These are phyloP conservation scores for Miniopterus natalensis DNA, from an alignment of 2,113 vertebrate species.

Conservation along the genomic window DNA sequence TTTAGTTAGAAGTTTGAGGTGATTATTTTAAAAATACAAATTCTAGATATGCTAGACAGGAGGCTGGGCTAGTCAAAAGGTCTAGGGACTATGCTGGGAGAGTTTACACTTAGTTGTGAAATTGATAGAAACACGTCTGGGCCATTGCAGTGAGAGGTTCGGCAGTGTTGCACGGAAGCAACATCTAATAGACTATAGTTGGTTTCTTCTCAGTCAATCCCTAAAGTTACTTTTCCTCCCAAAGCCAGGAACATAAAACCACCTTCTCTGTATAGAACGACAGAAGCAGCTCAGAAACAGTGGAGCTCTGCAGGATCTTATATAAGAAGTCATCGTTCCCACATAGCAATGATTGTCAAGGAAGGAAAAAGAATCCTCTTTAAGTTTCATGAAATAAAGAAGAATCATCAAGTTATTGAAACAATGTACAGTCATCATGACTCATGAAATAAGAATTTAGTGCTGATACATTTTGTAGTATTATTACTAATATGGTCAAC, in stretches of 20 bases:
- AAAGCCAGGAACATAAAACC: neutral
- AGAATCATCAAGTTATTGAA: neutral
- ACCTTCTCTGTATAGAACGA: neutral
- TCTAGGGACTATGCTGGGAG: neutral
- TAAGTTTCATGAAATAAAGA: conserved; percentile 4
- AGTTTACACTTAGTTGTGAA: neutral
- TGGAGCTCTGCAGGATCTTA: neutral
- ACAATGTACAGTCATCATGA: neutral
- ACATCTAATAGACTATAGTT: neutral
- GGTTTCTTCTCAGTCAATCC: neutral
- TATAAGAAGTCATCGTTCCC: neutral
- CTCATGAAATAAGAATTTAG: conserved; percentile 15
- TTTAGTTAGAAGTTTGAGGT: neutral
- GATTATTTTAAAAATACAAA: conserved; percentile 14
- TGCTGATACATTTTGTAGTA: neutral
- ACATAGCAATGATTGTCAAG: neutral
- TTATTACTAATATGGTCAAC: neutral
- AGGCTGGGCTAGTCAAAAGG: neutral
- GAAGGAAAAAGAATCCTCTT: neutral
- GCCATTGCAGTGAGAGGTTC: neutral
- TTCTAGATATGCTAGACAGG: neutral
- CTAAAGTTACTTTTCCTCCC: neutral
- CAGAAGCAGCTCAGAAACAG: neutral
- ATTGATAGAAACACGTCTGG: neutral
- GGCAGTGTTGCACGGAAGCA: neutral